Base-by-base conservation (phyloP, 2,113 vertebrate genomes). In the Murina feae region DNA sequence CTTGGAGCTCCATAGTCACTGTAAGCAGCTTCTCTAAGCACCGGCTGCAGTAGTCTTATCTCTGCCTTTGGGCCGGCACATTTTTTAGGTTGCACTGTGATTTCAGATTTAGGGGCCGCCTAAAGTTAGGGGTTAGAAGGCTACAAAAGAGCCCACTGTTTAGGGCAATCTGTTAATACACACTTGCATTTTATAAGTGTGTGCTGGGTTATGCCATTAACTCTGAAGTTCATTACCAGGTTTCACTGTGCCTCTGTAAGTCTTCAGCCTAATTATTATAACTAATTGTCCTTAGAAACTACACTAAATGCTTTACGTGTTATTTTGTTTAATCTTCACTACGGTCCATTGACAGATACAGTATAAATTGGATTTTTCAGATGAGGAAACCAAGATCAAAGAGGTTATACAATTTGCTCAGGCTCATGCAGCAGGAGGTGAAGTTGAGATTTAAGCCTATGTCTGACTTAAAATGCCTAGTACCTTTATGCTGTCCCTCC, bases 371-470 rank as follows among this genome's bases (percentile, higher is more conserved):
- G 53, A 89, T 68, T 75, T 91, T 71, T 65, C 2, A 75, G 60
- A 60, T n/a, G 68, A 91, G 42, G 35, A 84, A 90, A 58, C 30
- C 55, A 86, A 60, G 63, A 85, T 74, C 93, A 90, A 87, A 86
- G 86, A 63, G 8, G 42, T 72, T 53, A 78, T 79, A 68, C 30
- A 23, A 71, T 37, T 60, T 89, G 58, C 39, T 91, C 25, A 39
- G 25, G 81, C 21, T 68, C 23, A 72, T 2, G 20, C 18, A 53
- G 55, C 30, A 89, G 69, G 44, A 42, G 5, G 44, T 44, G 30
- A 68, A 79, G 39, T 3, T 51, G 21, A 86, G 69, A 53, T 32
- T 49, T 42, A 76, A 58, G 63, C 6, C 2, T 0, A 42, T 42
- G 71, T 53, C 66, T 74, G 35, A 81, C 35, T 65, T 81, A 23